Conservation (phyloP, 37 sponge, comb jelly and placozoan genomes). For the Mnemiopsis leidyi region DNA sequence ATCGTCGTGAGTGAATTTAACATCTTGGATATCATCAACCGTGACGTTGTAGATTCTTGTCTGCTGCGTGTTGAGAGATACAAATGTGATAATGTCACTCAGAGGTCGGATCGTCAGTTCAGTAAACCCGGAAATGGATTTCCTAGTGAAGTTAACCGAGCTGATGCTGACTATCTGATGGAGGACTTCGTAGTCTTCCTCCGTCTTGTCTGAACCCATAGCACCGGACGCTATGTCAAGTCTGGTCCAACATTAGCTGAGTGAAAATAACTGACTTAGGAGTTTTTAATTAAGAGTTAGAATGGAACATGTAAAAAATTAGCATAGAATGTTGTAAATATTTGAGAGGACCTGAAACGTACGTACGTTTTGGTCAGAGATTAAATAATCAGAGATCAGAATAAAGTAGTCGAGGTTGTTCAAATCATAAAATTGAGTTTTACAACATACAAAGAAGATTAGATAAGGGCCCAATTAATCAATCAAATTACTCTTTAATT, state of each 20-base stretch:
- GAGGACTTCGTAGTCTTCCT: conserved; percentile 55
- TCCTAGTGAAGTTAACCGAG: conserved; percentile 39
- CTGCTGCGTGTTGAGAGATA: conserved; percentile 23
- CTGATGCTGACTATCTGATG: conserved; percentile 42
- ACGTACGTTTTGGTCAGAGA: neutral
- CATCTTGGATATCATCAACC: conserved; percentile 53
- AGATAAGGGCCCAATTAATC: too few species aligned
- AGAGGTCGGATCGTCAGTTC: conserved; percentile 59
- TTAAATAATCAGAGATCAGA: neutral
- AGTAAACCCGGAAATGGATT: conserved; percentile 41
- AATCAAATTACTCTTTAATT: too few species aligned
- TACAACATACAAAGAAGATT: too few species aligned
- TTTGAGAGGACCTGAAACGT: neutral
- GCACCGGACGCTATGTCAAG: neutral
- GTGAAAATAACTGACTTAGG: too few species aligned
- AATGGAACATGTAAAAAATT: too few species aligned
- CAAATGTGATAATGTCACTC: conserved; percentile 13
- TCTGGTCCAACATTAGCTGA: too few species aligned
- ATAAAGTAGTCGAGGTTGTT: neutral
- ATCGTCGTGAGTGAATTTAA: conserved; percentile 43
- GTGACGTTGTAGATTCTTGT: conserved; percentile 57
- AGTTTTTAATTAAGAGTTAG: too few species aligned
- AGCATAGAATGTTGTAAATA: neutral
- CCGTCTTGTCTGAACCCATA: neutral
- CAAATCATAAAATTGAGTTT: neutral